A percentile compares a stretch with the other conserved stretches of the same genome.
Conservation (phyloP, 2,113 vertebrate species). For the Naja naja region DNA sequence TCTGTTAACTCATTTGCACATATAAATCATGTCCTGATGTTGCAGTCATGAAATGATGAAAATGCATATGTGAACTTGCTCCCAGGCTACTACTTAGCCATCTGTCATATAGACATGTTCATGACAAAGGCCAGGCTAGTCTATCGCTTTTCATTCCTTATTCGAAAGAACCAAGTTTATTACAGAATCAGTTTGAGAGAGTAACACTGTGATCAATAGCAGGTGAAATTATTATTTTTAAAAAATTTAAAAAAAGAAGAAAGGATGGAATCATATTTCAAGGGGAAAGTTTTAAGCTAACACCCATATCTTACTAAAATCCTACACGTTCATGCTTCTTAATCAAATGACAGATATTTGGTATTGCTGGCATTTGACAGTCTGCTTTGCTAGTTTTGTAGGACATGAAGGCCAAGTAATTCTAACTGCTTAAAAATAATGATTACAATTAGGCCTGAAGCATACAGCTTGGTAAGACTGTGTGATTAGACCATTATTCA, state of each 20-base stretch:
- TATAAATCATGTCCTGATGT: not conserved
- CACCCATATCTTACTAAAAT: not conserved
- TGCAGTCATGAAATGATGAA: not conserved
- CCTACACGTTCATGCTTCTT: not conserved
- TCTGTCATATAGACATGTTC: not conserved
- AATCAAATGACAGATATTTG: conserved; percentile 20
- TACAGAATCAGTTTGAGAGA: not conserved
- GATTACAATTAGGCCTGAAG: conserved; percentile 11
- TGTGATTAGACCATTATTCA: conserved; percentile 33
- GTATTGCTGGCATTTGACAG: not conserved
- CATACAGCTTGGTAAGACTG: not conserved
- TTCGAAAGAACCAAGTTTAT: not conserved
- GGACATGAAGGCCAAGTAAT: conserved; percentile 4
- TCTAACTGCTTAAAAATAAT: conserved; percentile 32
- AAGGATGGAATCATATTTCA: not conserved
- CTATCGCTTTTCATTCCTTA: not conserved
- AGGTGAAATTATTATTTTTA: not conserved
- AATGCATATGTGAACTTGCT: not conserved
- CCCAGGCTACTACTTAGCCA: not conserved
- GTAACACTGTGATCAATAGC: not conserved
- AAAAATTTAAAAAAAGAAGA: not conserved
- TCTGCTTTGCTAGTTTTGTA: not conserved
- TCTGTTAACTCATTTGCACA: not conserved
- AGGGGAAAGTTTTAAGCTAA: not conserved
- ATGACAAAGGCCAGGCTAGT: not conserved